These are phyloP conservation scores for Poicephalus meyeri DNA, from an alignment of 2,113 vertebrate genomes.

Conservation along the genomic window DNA sequence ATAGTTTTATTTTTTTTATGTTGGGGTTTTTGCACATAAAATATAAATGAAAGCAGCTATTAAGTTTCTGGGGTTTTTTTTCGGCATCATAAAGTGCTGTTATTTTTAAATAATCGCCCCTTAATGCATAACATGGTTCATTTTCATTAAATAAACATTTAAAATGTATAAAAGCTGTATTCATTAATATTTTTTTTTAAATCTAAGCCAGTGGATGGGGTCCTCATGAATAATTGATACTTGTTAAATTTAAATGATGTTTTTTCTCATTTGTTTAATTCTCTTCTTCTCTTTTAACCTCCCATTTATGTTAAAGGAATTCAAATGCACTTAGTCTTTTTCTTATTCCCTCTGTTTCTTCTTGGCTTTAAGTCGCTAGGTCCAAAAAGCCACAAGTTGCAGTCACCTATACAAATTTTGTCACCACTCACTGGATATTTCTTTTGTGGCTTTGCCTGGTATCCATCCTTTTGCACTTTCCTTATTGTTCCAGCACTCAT, in stretches of 20 bases:
- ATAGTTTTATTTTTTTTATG: slow-evolving; percentile 15
- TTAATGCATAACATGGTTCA: background rate
- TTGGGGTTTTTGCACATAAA: background rate
- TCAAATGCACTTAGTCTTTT: background rate
- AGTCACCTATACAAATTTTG: background rate
- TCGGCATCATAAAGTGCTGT: background rate
- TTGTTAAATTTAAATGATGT: background rate
- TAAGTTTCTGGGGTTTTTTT: background rate
- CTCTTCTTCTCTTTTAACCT: slow-evolving; percentile 6
- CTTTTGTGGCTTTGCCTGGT: background rate
- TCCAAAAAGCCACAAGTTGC: background rate
- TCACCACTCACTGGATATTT: background rate
- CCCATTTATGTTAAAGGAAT: background rate
- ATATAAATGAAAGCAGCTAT: slow-evolving; percentile 48
- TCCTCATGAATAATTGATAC: background rate
- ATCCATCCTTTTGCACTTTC: background rate
- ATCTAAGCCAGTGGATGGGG: background rate
- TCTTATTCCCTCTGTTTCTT: background rate
- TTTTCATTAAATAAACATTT: slow-evolving; percentile 54
- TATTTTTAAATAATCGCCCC: slow-evolving; percentile 21
- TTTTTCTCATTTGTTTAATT: background rate
- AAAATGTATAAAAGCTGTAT: slow-evolving; percentile 4
- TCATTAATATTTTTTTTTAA: background rate
- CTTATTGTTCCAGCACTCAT: background rate
- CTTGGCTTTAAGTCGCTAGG: background rate